phyloP scores from a whole-genome alignment of 2,113 vertebrate species.

The Eublepharis macularius region DNA sequence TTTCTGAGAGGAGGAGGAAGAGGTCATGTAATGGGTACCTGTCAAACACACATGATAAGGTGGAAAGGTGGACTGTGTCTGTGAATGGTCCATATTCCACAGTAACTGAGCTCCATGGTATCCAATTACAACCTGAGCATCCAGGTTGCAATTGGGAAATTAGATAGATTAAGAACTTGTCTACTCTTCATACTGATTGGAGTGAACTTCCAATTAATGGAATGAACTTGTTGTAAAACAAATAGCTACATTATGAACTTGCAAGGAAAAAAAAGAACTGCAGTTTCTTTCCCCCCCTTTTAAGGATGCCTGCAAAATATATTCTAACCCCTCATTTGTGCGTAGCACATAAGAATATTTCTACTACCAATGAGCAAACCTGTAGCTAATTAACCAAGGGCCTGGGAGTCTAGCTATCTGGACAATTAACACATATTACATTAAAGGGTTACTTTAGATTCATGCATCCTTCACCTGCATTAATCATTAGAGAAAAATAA shows the following conservation, averaged over 20 bases:
- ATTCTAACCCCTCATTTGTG: neutral
- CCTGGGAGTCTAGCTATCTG: neutral
- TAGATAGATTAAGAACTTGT: neutral
- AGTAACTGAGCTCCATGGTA: too few relatives aligned
- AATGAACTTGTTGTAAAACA: neutral
- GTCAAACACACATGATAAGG: neutral
- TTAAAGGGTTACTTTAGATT: neutral
- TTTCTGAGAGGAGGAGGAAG: neutral
- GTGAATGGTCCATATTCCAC: neutral
- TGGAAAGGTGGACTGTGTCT: neutral
- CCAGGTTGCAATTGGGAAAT: too few relatives aligned
- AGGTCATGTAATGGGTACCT: too few relatives aligned
- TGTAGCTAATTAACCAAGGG: neutral
- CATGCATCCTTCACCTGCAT: neutral
- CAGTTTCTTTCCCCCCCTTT: neutral
- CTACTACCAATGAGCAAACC: neutral
- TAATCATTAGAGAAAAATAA: neutral
- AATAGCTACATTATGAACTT: neutral
- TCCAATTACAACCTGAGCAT: neutral
- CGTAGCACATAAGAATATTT: neutral
- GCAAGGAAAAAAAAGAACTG: fast-evolving
- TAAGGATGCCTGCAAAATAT: neutral
- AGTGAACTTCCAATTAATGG: neutral
- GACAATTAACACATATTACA: neutral
- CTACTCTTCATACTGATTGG: neutral